phyloP scores from a whole-genome alignment of 2,113 vertebrate species.

The Pelmatolapia mariae region DNA sequence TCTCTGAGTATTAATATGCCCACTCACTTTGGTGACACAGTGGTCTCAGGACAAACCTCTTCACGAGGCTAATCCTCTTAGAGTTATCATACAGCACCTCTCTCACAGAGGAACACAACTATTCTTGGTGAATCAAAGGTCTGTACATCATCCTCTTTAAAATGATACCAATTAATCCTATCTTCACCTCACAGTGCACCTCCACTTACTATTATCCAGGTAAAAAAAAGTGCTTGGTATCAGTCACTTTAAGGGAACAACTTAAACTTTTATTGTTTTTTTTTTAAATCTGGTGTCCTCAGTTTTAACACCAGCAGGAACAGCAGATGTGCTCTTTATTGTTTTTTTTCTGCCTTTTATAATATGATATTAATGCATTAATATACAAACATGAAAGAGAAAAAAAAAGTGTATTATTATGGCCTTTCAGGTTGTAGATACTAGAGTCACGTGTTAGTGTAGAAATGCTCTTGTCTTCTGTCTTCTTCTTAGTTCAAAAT shows the following conservation, averaged over 20 bases:
- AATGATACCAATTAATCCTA: slow-evolving; percentile 33
- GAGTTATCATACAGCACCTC: background rate
- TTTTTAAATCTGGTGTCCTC: background rate
- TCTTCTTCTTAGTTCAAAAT: background rate
- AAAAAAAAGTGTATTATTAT: background rate
- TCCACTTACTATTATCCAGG: background rate
- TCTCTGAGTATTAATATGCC: slow-evolving; percentile 3
- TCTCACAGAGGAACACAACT: background rate
- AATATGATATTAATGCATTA: background rate
- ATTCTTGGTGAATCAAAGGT: slow-evolving; percentile 11
- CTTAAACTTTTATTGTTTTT: background rate
- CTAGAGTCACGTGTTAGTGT: background rate
- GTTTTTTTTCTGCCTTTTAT: background rate
- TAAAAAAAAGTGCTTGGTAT: background rate
- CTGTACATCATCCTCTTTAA: background rate
- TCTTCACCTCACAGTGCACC: background rate
- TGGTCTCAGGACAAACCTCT: background rate
- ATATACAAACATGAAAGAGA: background rate
- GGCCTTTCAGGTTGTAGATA: background rate
- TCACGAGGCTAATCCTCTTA: slow-evolving; percentile 35
- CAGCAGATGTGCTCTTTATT: background rate
- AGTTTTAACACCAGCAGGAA: background rate
- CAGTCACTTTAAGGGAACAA: background rate
- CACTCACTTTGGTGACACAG: background rate
- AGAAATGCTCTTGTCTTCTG: background rate